phyloP scores from a whole-genome alignment of 2,797 vertebrate genomes.

The Sylvia borin region DNA sequence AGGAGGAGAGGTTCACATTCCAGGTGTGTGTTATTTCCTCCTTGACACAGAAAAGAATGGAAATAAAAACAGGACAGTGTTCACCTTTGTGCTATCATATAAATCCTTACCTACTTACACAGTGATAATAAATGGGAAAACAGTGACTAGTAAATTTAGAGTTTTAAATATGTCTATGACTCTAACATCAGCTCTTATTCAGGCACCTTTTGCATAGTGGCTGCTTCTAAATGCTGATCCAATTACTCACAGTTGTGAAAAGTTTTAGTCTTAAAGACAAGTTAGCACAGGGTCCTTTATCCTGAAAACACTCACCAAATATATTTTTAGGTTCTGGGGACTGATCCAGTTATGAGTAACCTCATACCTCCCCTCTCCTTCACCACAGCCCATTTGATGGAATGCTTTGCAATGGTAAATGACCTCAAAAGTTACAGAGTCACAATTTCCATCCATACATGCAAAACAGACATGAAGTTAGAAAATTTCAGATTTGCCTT shows the following conservation, averaged over 20 bases:
- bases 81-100: neutral
- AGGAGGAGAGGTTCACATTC: slow-evolving; percentile 22
- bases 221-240: neutral
- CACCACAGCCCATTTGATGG: neutral
- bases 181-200: neutral
- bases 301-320: neutral
- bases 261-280: neutral
- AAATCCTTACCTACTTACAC: neutral
- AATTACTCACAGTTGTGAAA: slow-evolving; percentile 18
- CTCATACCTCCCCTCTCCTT: neutral
- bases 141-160: neutral
- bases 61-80: neutral
- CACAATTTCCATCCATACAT: neutral
- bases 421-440: neutral
- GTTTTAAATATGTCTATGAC: neutral
- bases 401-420: neutral
- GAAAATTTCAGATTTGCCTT: neutral
- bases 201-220: neutral
- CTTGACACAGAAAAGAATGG: slow-evolving; percentile 19
- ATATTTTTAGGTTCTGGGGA: neutral
- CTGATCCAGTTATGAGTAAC: neutral
- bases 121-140: neutral
- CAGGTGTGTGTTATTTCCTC: slow-evolving; percentile 36
- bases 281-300: neutral
- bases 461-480: neutral